A percentile compares a stretch with the other conserved stretches of the same genome.
Evolutionary conservation across 2,888 invertebrate genomes (phyloP).

Genomic region (Fabriciana adippe): DNA sequence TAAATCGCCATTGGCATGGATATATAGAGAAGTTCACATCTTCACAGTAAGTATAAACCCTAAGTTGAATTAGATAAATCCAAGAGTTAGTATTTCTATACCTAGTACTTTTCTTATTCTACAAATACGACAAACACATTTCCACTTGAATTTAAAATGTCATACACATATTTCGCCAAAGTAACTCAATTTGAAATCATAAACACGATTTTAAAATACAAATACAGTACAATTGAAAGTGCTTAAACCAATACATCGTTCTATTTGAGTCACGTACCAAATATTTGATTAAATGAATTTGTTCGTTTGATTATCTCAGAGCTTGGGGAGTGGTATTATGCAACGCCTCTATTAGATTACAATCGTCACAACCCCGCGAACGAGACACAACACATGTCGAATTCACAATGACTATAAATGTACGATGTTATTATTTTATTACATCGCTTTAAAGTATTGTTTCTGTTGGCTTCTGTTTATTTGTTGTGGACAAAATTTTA

Average conservation of each 20-base stretch:
- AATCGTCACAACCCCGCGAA: conserved; percentile 42
- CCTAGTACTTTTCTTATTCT: too few species aligned
- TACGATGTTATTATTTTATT: conserved; percentile 23
- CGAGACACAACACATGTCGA: conserved; percentile 33
- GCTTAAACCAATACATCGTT: conserved; percentile 26
- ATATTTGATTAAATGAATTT: conserved; percentile 51
- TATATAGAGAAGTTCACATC: too few species aligned
- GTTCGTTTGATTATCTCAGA: conserved; percentile 47
- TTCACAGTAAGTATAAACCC: too few species aligned
- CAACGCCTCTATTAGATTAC: conserved; percentile 66
- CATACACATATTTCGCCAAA: too few species aligned
- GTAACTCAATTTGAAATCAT: background rate
- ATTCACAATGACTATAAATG: conserved; percentile 26
- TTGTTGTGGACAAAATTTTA: too few species aligned
- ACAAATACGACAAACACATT: too few species aligned
- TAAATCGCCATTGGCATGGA: too few species aligned
- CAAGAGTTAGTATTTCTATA: too few species aligned
- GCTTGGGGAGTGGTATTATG: conserved; percentile 57
- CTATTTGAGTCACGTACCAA: conserved; percentile 47
- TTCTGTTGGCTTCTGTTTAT: too few species aligned
- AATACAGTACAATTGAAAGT: background rate
- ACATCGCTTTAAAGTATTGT: background rate
- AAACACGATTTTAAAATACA: background rate
- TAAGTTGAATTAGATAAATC: too few species aligned
- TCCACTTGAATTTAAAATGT: too few species aligned